Percentiles rank a stretch among this genome's conserved stretches.
These are phyloP conservation scores for Willisornis vidua DNA, from an alignment of 2,113 vertebrate genomes.

Conservation along the genomic window DNA sequence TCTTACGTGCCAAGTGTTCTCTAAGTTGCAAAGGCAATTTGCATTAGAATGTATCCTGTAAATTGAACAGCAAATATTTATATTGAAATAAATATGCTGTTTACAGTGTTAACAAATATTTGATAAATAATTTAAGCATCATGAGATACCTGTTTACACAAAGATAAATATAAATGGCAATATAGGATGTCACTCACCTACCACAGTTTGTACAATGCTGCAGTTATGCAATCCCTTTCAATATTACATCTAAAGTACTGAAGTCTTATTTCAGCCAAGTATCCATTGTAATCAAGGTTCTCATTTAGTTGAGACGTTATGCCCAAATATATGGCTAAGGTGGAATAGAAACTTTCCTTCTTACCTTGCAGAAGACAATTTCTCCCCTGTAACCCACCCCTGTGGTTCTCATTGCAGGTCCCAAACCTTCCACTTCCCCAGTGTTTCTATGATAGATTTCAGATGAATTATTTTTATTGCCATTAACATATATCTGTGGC, in stretches of 20 bases:
- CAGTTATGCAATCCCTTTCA: neutral
- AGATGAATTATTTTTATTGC: neutral
- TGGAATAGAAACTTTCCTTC: neutral
- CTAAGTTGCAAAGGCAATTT: neutral
- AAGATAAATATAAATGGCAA: neutral
- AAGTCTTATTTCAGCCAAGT: neutral
- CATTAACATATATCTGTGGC: neutral
- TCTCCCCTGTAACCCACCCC: accelerated
- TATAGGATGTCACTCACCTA: neutral
- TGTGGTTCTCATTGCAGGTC: neutral
- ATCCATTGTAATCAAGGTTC: neutral
- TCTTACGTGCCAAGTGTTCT: neutral
- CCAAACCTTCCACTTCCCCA: neutral
- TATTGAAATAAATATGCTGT: neutral
- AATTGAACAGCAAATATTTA: neutral
- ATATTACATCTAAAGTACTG: neutral
- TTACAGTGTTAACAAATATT: neutral
- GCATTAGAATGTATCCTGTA: neutral
- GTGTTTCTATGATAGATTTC: neutral
- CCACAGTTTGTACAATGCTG: neutral
- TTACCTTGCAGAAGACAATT: neutral
- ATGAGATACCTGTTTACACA: neutral
- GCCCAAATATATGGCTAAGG: neutral
- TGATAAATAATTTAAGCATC: neutral
- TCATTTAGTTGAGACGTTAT: neutral